Percentiles rank a stretch among this genome's conserved stretches.
phyloP scores from a whole-genome alignment of 2,888 invertebrate genomes.

The Xylota sylvarum region DNA sequence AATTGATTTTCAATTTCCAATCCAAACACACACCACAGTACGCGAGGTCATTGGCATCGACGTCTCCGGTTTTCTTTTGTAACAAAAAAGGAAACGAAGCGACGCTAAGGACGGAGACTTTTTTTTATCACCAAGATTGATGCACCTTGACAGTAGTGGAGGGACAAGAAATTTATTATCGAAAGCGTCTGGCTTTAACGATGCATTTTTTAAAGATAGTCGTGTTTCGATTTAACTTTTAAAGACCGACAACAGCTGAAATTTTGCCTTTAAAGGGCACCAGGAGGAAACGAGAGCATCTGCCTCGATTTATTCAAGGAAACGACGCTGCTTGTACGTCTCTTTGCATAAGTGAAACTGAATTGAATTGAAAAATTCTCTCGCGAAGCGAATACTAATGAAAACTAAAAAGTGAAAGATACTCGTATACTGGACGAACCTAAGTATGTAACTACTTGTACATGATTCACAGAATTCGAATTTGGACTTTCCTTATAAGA shows the following conservation, averaged over 20 bases:
- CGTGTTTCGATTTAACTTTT: not conserved
- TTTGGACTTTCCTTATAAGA: conserved; percentile 13
- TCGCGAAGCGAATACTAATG: conserved; percentile 15
- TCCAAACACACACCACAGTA: not conserved
- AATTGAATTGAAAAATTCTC: not conserved
- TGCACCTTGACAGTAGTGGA: conserved; percentile 13
- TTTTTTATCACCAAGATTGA: conserved; percentile 8
- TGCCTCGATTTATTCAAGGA: not conserved
- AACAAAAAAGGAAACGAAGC: conserved; percentile 24
- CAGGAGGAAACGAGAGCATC: not conserved
- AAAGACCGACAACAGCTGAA: not conserved
- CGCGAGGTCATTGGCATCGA: conserved; percentile 44
- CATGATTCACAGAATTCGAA: not conserved
- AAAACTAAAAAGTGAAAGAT: not conserved
- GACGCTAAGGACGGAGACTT: not conserved
- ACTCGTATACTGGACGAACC: conserved; percentile 4
- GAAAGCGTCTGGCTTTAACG: conserved; percentile 22
- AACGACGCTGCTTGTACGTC: not conserved
- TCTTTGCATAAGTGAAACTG: conserved; percentile 24
- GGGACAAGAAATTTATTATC: not conserved
- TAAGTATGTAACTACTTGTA: not conserved
- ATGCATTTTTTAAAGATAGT: conserved; percentile 4
- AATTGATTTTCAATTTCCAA: conserved; percentile 46
- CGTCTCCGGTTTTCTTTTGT: conserved; percentile 11
- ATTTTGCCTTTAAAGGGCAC: not conserved